phyloP scores from a whole-genome alignment of 2,797 vertebrate species.

The Anisognathus igniventris region DNA sequence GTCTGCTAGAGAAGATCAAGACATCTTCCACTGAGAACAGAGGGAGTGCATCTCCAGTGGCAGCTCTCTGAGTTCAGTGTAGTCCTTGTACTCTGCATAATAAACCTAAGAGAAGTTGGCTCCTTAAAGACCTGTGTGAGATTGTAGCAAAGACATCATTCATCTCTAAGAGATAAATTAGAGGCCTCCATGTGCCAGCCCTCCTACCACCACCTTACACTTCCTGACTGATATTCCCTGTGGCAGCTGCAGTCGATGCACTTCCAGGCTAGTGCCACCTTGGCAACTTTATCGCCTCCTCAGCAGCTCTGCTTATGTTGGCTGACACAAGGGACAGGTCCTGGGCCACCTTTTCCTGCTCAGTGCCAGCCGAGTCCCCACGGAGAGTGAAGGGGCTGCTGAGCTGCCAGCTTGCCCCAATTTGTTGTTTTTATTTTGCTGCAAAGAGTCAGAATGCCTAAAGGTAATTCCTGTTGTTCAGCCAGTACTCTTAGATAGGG shows the following conservation, averaged over 20 bases:
- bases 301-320: neutral
- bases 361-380: neutral
- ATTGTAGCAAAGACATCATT: neutral
- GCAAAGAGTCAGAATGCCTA: neutral
- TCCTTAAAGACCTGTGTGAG: neutral
- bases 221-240: neutral
- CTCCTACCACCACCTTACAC: neutral
- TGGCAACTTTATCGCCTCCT: neutral
- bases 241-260: neutral
- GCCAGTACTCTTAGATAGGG: neutral
- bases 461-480: neutral
- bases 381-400: neutral
- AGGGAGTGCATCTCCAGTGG: neutral
- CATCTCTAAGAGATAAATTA: neutral
- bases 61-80: neutral
- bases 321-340: neutral
- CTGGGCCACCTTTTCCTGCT: neutral
- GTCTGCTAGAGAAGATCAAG: neutral
- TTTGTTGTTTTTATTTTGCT: neutral
- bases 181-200: neutral
- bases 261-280: neutral
- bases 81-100: neutral
- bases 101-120: neutral
- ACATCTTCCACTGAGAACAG: neutral
- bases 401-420: neutral